Conservation (phyloP, 2,888 invertebrate species). For the Erebia ligea region DNA sequence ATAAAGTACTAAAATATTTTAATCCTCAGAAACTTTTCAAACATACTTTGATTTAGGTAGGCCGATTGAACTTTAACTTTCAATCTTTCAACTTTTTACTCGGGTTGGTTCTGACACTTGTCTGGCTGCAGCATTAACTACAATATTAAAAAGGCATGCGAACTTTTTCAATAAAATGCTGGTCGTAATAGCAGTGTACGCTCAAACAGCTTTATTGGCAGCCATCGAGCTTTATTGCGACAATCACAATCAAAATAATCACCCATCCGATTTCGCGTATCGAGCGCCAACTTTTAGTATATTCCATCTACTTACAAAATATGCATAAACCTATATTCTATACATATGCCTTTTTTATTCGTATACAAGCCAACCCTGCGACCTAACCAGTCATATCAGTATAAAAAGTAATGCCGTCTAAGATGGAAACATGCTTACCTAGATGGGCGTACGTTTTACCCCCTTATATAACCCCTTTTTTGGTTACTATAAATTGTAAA, state of each 20-base stretch:
- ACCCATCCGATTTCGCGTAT: constrained; percentile 41
- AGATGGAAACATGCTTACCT: no score
- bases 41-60: not conserved
- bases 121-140: constrained; percentile 30
- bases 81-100: not conserved
- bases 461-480: no score
- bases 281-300: constrained; percentile 2
- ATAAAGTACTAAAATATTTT: no score
- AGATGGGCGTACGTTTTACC: no score
- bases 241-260: constrained; percentile 47
- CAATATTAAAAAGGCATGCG: constrained; percentile 33
- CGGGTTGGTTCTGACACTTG: not conserved
- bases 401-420: no score
- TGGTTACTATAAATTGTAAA: no score
- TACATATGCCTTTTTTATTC: not conserved
- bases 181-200: constrained; percentile 42
- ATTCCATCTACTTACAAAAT: not conserved
- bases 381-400: no score
- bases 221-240: constrained; percentile 45
- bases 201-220: constrained; percentile 47
- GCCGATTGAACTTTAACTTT: not conserved
- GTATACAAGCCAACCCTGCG: no score
- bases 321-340: not conserved
- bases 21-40: no score
- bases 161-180: constrained; percentile 47